Base-by-base conservation (phyloP, 2,888 invertebrate genomes). In the Notodonta ziczac region DNA sequence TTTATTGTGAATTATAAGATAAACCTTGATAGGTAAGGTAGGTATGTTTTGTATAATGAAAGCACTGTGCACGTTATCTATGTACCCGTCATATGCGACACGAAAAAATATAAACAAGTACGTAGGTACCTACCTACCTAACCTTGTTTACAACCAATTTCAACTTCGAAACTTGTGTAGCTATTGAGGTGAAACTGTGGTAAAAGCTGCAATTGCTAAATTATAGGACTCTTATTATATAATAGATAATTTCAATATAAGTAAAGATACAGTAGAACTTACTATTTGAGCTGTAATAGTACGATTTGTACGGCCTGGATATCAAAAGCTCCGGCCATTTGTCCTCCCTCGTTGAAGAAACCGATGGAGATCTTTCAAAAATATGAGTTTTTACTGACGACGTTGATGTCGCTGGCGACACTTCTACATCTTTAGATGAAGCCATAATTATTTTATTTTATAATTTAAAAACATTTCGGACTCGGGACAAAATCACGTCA, bases 261-360 rank as follows among this genome's bases (percentile, higher is more conserved):
- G 8, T 4, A 44, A 14, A 46, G 14, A 53, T 10, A n/a, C 14
- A 12, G 0, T 48, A 58, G 52, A 73, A 90, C 93, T 93, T 85
- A 94, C 94, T 82, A 73, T 86, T 88, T 58, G 89, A 83, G 75
- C 85, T 89, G 76, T 88, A 91, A 71, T 84, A 92, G 75, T 90
- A 91, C 1, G 91, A 91, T 74, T 87, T 90, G 62, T 91, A 85
- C 32, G 94, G 93, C 76, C 84, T 88, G 58, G 93, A 89, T 74
- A 94, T 70, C 70, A 94, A 78, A 66, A 94, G 83, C 84, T 94
- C 94, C 76, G 94, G 94, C 94, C 94, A 94, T 86, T 88, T 93
- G 76, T 93, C 93, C 69, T 89, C 90, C 64, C 73, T 91, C 44
- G 82, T 77, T 52, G 93, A 92, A 40, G 90, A 77, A 66, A 87